Conservation (phyloP, 1,140 invertebrate species). For the Lepidurus packardi region DNA sequence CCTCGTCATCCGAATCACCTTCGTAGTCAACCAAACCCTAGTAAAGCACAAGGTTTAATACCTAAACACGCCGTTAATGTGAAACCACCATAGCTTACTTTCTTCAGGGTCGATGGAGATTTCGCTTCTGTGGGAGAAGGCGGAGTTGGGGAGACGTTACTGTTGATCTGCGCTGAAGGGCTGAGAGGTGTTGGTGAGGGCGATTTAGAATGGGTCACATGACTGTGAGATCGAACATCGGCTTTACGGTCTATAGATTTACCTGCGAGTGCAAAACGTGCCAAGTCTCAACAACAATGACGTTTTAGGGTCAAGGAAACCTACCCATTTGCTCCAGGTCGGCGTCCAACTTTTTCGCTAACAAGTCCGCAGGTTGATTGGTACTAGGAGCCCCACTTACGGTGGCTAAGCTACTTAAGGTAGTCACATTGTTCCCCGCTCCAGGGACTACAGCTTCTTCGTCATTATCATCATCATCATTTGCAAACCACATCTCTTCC, state of each 20-base stretch:
- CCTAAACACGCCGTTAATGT: not conserved
- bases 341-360: conserved; percentile 50
- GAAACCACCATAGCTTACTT: conserved; percentile 32
- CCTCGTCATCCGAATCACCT: conserved; percentile 49
- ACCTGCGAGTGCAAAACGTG: not conserved
- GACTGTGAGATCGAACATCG: conserved; percentile 24
- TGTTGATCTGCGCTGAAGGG: not conserved
- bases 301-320: conserved; percentile 33
- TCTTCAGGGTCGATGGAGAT: conserved; percentile 37
- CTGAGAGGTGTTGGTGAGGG: conserved; percentile 32
- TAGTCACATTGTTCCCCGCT: not conserved
- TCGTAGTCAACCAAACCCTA: conserved; percentile 50
- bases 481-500: conserved; percentile 98
- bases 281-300: not conserved
- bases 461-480: conserved; percentile 83
- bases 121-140: conserved; percentile 38
- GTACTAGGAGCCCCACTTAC: conserved; percentile 41
- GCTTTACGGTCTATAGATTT: conserved; percentile 27
- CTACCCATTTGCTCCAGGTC: conserved; percentile 58
- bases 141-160: conserved; percentile 19
- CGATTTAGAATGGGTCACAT: conserved; percentile 24
- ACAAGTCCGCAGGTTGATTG: conserved; percentile 44
- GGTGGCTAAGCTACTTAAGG: not conserved
- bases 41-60: conserved; percentile 33
- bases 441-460: conserved; percentile 55